Evolutionary conservation across 2,888 invertebrate genomes (phyloP), one percentile per base, ranked within the genome.

Genomic region (Brachylomia viminalis): DNA sequence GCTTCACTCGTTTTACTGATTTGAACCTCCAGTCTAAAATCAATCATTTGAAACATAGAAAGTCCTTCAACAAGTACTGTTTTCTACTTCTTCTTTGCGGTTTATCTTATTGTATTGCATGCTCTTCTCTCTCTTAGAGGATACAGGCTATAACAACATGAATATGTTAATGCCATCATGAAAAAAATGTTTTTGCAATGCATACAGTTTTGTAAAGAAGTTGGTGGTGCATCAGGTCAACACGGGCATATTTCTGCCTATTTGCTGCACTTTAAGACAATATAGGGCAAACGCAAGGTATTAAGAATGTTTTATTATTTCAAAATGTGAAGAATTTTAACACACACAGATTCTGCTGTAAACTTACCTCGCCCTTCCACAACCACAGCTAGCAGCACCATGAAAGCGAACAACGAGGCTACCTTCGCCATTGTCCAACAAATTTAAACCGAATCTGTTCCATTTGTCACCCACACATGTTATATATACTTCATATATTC

Each of bases 1-100:
- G 92, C 76, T 88, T 92, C 54, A 87, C 75, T 72, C 91, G 87
- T 23, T 84, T 85, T 1, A 86, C 89, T 90, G 85, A 66, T 72
- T 80, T 61, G 20, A 68, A 76, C 27, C 84, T 76, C 87, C 87
- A 87, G 49, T 87, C 89, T 88, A 4, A 49, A 64, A 59, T 33
- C 1, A 15, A 20, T 59, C 0, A 30, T 33, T 10, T 11, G 20
- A 59, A 33, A 59, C 33, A 58, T 10, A 20, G 58, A 66, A 47
- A 30, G 8, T 47, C 47, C 15, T 23, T 47, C 8, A 23, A 15
- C 5, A 30, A 47, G 2, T 23, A 30, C 10, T 23, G 8, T 66
- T 23, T 15, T 23, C 27, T 59, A 11, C 27, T 27, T 27, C 38
- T 38, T 38, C 17, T 42, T 64, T 64, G 17, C 2, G 17, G 11